Conservation (phyloP, 2,888 invertebrate species). For the Campopleginae sp. region DNA sequence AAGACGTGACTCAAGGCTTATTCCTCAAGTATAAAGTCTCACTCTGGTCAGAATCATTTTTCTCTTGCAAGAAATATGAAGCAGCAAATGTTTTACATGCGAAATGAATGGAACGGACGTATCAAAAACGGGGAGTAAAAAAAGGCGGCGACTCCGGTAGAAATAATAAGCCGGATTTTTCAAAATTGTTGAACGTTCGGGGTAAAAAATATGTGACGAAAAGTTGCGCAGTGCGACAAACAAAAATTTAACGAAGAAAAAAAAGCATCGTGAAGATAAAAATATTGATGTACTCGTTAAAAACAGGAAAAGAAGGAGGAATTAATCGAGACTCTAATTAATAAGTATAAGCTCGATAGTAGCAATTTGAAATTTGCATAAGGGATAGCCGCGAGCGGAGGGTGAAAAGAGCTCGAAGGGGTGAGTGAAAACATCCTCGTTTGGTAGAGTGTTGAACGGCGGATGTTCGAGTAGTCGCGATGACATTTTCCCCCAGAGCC, state of each 20-base stretch:
- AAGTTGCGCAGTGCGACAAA: not conserved
- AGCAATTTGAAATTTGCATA: slow-evolving; percentile 2
- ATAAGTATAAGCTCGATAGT: not conserved
- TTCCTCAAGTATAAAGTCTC: slow-evolving; percentile 12
- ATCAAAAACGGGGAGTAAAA: not conserved
- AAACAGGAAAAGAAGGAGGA: not conserved
- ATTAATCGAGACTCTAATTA: not conserved
- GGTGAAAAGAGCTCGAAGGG: slow-evolving; percentile 6
- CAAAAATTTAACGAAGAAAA: not conserved
- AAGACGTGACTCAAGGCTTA: slow-evolving; percentile 21
- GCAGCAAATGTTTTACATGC: not conserved
- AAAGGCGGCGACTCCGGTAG: not conserved
- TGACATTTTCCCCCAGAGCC: slow-evolving; percentile 34
- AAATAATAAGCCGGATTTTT: not conserved
- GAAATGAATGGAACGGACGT: not conserved
- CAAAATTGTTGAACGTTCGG: not conserved
- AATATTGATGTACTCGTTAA: not conserved
- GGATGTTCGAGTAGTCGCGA: slow-evolving; percentile 14
- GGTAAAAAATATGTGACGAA: not conserved
- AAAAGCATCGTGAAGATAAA: not conserved
- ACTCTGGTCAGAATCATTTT: slow-evolving; percentile 2
- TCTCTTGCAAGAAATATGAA: not conserved
- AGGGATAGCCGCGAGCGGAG: not conserved
- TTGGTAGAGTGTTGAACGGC: slow-evolving; percentile 53
- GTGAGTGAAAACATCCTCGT: slow-evolving; percentile 56